Evolutionary conservation across 2,888 invertebrate genomes (phyloP).

Genomic region (Vesta saturnalis): DNA sequence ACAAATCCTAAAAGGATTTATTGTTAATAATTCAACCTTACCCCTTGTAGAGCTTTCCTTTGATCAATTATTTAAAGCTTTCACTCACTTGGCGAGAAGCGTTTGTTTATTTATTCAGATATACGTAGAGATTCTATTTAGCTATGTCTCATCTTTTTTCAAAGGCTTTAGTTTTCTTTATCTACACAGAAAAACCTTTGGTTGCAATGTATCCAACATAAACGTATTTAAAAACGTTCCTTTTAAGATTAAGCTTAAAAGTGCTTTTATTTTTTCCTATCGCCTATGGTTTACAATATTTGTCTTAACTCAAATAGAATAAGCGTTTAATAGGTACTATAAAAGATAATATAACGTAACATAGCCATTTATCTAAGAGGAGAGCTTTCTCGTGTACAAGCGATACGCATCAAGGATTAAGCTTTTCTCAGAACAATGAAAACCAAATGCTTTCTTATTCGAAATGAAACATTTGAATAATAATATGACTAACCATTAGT

Average conservation of each 20-base stretch:
- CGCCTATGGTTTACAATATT: background rate
- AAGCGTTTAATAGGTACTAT: slow-evolving; percentile 46
- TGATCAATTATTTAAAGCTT: slow-evolving; percentile 59
- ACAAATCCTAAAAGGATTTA: slow-evolving; percentile 57
- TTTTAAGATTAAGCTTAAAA: too few relatives aligned
- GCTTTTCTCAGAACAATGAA: slow-evolving; percentile 31
- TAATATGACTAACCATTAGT: too few relatives aligned
- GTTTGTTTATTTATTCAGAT: slow-evolving; percentile 51
- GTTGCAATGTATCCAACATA: too few relatives aligned
- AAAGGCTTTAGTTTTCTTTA: slow-evolving; percentile 6
- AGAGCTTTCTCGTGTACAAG: slow-evolving; percentile 53
- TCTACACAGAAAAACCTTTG: too few relatives aligned
- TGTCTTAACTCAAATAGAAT: slow-evolving; percentile 29
- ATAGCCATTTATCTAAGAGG: slow-evolving; percentile 53
- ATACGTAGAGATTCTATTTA: slow-evolving; percentile 32
- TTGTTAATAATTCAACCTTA: slow-evolving; percentile 56
- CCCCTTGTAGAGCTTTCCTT: slow-evolving; percentile 52
- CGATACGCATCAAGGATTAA: slow-evolving; percentile 40
- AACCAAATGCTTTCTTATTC: background rate
- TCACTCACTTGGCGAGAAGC: slow-evolving; percentile 55
- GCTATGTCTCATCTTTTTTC: slow-evolving; percentile 15
- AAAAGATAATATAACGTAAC: slow-evolving; percentile 52
- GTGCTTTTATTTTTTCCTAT: too few relatives aligned
- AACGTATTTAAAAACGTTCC: too few relatives aligned
- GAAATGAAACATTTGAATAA: too few relatives aligned